Percentiles rank a stretch among this genome's conserved stretches.
These are phyloP conservation scores for Drosophila mercatorum DNA, from an alignment of 2,888 invertebrate genomes.

Conservation along the genomic window DNA sequence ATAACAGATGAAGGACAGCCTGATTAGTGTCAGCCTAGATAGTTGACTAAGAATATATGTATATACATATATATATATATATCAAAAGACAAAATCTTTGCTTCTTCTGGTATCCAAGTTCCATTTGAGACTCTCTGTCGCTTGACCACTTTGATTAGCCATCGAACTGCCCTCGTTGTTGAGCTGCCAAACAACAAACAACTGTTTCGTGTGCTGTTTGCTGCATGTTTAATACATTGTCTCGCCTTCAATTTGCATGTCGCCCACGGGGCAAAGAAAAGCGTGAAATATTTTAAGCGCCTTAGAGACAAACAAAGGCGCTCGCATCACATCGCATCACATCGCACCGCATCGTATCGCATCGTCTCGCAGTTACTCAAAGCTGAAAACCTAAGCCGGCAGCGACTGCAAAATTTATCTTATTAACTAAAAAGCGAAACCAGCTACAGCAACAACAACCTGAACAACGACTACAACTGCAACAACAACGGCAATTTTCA, in stretches of 20 bases:
- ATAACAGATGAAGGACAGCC: too few species aligned
- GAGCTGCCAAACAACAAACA: background rate
- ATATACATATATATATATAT: too few species aligned
- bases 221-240: slow-evolving; percentile 44
- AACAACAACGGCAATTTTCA: slow-evolving; percentile 38
- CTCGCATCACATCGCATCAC: slow-evolving; percentile 29
- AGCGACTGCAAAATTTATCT: slow-evolving; percentile 61
- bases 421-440: slow-evolving; percentile 52
- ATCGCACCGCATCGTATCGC: slow-evolving; percentile 31
- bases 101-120: too few species aligned
- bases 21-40: too few species aligned
- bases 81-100: too few species aligned
- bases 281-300: slow-evolving; percentile 61
- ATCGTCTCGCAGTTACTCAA: slow-evolving; percentile 29
- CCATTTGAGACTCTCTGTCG: too few species aligned
- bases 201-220: slow-evolving; percentile 23
- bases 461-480: background rate
- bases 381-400: slow-evolving; percentile 29
- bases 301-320: slow-evolving; percentile 47
- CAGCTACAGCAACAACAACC: slow-evolving; percentile 20
- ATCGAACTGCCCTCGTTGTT: slow-evolving; percentile 25
- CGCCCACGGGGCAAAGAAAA: slow-evolving; percentile 59
- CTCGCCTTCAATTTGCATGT: slow-evolving; percentile 67
- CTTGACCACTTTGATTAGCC: background rate
- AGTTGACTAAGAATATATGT: too few species aligned